Evolutionary conservation across 2,888 invertebrate species (phyloP).

Genomic region (Cosmorhoe ocellata): DNA sequence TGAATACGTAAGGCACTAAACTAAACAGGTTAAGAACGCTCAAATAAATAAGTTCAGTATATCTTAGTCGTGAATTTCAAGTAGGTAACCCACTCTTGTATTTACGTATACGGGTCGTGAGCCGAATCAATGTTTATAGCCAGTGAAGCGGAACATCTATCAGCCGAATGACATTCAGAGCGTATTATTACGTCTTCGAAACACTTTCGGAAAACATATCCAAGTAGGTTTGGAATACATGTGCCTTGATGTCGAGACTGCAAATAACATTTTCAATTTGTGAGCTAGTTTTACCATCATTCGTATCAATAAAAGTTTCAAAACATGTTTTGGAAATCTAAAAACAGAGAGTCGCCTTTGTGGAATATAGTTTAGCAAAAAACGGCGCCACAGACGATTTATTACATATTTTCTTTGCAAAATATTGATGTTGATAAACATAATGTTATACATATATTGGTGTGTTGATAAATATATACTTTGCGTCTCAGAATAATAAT

Average conservation of each 20-base stretch:
- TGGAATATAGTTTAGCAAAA: conserved; percentile 6
- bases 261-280: not conserved
- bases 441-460: not conserved
- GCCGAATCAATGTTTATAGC: conserved; percentile 24
- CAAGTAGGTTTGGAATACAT: not conserved
- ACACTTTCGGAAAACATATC: conserved; percentile 10
- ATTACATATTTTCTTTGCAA: conserved; percentile 6
- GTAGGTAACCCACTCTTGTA: conserved; percentile 12
- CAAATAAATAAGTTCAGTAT: too few species aligned
- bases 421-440: conserved; percentile 3
- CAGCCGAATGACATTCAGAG: conserved; percentile 25
- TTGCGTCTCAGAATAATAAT: not conserved
- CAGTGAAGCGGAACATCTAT: conserved; percentile 32
- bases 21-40: too few species aligned
- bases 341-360: not conserved
- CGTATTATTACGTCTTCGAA: conserved; percentile 25
- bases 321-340: conserved; percentile 5
- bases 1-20: too few species aligned
- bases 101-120: conserved; percentile 26
- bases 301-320: not conserved
- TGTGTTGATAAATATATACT: not conserved
- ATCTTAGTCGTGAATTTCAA: conserved; percentile 8
- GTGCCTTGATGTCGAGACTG: not conserved
- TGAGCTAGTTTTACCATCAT: conserved; percentile 3
- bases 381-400: conserved; percentile 11